These are phyloP conservation scores for Oedothorax gibbosus DNA, from an alignment of 1,140 invertebrate species.

Conservation along the genomic window DNA sequence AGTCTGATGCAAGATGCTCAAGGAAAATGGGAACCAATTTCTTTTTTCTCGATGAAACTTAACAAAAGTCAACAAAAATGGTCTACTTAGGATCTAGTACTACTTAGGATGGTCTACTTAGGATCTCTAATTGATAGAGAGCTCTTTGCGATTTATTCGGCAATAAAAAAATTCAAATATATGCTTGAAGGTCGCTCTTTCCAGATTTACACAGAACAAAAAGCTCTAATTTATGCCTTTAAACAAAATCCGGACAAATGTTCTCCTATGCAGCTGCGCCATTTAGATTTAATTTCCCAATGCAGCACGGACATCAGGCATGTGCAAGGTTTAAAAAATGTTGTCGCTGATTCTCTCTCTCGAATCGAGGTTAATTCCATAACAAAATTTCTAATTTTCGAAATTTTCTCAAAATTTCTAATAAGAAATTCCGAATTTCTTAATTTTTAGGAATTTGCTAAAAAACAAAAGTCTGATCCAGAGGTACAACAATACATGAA, in stretches of 20 bases:
- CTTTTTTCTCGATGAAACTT: conserved; percentile 9
- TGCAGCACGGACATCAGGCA: conserved; percentile 66
- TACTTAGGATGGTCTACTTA: too few relatives aligned
- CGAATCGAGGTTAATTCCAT: conserved; percentile 7
- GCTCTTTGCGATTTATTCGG: conserved; percentile 63
- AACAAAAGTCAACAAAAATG: conserved; percentile 55
- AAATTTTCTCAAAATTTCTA: too few relatives aligned
- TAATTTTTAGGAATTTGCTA: neutral
- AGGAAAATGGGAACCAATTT: conserved; percentile 15
- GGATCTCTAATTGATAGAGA: too few relatives aligned
- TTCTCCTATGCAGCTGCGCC: conserved; percentile 30
- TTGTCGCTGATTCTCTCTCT: conserved; percentile 22
- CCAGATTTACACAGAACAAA: conserved; percentile 48
- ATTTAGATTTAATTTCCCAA: conserved; percentile 68
- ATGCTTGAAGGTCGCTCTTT: neutral
- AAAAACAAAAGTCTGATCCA: conserved; percentile 3
- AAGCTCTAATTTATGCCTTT: conserved; percentile 63
- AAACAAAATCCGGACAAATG: conserved; percentile 56
- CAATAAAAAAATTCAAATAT: conserved; percentile 56
- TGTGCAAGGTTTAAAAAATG: conserved; percentile 66
- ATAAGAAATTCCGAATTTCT: neutral
- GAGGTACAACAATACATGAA: neutral
- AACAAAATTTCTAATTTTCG: too few relatives aligned
- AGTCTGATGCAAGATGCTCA: conserved; percentile 24
- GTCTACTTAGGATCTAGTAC: conserved; percentile 62